Base-by-base conservation (phyloP, 64 coral and sea anemone genomes). In the Montipora efflorescens region DNA sequence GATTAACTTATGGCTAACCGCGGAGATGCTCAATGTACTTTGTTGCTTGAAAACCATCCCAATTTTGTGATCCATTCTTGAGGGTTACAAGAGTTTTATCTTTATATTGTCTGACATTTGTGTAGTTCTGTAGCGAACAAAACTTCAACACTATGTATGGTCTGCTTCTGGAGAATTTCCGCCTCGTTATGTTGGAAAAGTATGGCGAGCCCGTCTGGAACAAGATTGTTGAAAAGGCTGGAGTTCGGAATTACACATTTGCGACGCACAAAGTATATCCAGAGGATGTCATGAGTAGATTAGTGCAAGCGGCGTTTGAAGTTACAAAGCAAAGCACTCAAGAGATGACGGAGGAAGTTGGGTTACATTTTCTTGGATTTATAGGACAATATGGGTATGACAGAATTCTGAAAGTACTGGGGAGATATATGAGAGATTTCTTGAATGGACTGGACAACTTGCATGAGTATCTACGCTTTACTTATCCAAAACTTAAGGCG, bases 331-430 rank as follows among this genome's bases (percentile, higher is more conserved):
- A 92, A 3, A 46, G 76, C 7, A 16, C 45, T 48, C 13, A 92
- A 18, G 74, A 72, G 7, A 58, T 98, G 0, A 74, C 87, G 0
- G 96, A 98, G 46, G 83, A 84, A 5, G 49, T 93, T 3, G 96
- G 96, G 0, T 48, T 87, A 46, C 47, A 79, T 11, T 98, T 98
- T 55, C 93, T 98, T 20, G 84, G 87, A 51, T 98, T 95, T 57
- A 98, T 95, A 7, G 90, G 96, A 18, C 89, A 91, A 45, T 98
- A 89, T 78, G 96, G 96, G n/a, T 98, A 98, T 44, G 96, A 98
- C n/a, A 89, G 88, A 53, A 98, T 98, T 78, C 68, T 98, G 48
- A 91, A 93, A 52, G 93, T 98, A 0, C 79, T 98, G 3, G 96
- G 96, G 0, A 77, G 96, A 64, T 93, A 98, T 52, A 95, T 98